Evolutionary conservation across 2,113 vertebrate genomes (phyloP).

Genomic region (Papio anubis): DNA sequence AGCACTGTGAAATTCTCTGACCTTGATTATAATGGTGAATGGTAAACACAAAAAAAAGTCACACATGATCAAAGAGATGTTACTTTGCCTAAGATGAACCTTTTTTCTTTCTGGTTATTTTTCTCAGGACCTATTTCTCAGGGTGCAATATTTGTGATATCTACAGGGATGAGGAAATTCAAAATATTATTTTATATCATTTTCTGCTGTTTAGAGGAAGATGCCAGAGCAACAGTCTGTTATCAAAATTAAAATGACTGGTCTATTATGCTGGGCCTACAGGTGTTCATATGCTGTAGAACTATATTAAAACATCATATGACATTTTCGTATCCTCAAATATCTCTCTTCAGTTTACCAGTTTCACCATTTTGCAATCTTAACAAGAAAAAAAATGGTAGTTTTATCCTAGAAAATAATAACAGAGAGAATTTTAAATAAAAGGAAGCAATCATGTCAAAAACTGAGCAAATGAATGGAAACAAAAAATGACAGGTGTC

Average conservation of each 20-base stretch:
- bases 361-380: background rate
- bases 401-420: background rate
- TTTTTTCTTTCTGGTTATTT: background rate
- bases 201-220: slow-evolving; percentile 6
- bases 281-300: background rate
- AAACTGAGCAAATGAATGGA: background rate
- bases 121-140: background rate
- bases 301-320: background rate
- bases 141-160: background rate
- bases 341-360: background rate
- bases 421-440: background rate
- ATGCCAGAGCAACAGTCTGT: background rate
- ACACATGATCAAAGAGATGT: background rate
- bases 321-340: background rate
- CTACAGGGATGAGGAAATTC: background rate
- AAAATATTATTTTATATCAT: background rate
- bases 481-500: background rate
- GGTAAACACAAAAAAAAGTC: background rate
- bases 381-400: background rate
- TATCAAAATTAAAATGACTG: background rate
- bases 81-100: background rate
- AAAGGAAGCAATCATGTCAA: background rate
- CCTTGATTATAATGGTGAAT: background rate
- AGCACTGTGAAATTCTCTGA: background rate
- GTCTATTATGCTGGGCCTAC: background rate